These are phyloP conservation scores for Pagetopsis macropterus DNA, from an alignment of 2,797 vertebrate species.

Conservation along the genomic window DNA sequence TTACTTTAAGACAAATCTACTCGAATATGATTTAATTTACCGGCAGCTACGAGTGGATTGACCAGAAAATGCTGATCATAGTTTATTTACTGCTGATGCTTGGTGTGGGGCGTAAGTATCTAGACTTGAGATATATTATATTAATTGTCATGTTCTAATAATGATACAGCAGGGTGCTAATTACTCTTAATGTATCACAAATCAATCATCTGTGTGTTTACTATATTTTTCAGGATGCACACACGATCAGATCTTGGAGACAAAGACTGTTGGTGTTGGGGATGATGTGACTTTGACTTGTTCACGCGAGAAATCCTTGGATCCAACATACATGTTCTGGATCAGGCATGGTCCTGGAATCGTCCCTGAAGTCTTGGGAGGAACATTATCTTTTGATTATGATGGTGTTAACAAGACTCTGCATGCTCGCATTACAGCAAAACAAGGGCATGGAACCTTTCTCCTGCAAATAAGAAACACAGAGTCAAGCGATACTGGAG, in stretches of 20 bases:
- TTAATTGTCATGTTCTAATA: background rate
- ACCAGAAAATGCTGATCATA: too few species aligned
- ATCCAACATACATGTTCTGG: conserved; percentile 1
- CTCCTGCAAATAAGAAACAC: background rate
- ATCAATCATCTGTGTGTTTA: background rate
- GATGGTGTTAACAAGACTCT: accelerated
- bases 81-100: too few species aligned
- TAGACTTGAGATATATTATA: background rate
- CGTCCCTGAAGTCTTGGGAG: conserved; percentile 31
- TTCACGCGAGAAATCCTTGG: accelerated
- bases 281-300: conserved; percentile 31
- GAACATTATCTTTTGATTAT: background rate
- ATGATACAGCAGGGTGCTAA: background rate
- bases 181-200: background rate
- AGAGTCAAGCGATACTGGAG: background rate
- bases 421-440: background rate
- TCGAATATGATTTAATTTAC: too few species aligned
- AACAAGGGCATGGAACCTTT: conserved; percentile 5
- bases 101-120: background rate
- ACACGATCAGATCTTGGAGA: background rate
- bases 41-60: too few species aligned
- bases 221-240: conserved; percentile 21
- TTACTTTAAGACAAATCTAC: too few species aligned
- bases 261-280: conserved; percentile 28
- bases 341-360: conserved; percentile 49